Evolutionary conservation across 1,140 invertebrate genomes (phyloP), one percentile per base, ranked within the genome.

Genomic region (Papilio helenus): DNA sequence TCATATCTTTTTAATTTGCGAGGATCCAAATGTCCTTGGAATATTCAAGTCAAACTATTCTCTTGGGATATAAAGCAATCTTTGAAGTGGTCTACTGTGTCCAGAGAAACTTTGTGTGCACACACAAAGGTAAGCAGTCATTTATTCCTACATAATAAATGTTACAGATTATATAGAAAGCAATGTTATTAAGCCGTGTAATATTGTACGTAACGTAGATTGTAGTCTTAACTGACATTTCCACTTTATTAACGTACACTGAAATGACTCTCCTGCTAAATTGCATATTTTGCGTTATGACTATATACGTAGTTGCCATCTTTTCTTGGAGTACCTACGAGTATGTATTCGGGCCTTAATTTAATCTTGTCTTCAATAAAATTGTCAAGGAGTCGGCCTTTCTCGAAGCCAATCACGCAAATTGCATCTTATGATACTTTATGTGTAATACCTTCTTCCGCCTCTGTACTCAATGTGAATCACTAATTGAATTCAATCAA

Each of bases 401-500:
- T 65, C 34, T 74, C 72, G 14, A 39, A 44, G 34, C 58, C 55
- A 77, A 77, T 77, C 58, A 77, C 58, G 76, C 76, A 77, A 77
- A 77, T 77, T 65, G 49, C 49, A 58, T 29, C 49, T 77, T 23
- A 61, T 77, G 76, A 65, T 77, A 65, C n/a, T 65, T 77, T 44
- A 65, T 65, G 18, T 42, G 34, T 23, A 77, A 77, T 77, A 77
- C 29, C 51, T 77, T 42, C 55, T 77, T 77, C 76, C 76, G 76
- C 55, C 23, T 20, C 2, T 65, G 26, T 18, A 77, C 18, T 76
- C 16, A 39, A 65, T 65, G 44, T 42, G 76, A 77, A 61, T 77
- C 76, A 77, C 23, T 77, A 77, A 77, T 77, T 77, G 39, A 77
- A 77, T 65, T 10, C 65, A 61, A 77, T 65, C 55, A 65, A 44